These are phyloP conservation scores for Gymnarchus niloticus DNA, from an alignment of 2,113 vertebrate genomes.

Conservation along the genomic window DNA sequence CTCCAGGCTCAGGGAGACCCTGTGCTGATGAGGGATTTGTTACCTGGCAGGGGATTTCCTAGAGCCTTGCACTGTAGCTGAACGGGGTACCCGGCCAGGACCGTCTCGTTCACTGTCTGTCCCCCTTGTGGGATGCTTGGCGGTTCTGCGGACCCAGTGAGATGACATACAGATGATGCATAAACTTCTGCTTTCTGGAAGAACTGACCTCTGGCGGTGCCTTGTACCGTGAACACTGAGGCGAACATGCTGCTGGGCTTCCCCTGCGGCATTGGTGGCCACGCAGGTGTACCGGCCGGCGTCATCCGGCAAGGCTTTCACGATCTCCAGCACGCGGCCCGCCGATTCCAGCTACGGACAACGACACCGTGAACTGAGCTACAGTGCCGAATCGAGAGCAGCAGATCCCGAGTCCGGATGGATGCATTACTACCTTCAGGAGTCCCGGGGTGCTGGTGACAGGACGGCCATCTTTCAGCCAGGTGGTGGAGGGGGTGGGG, in stretches of 20 bases:
- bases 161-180: not conserved
- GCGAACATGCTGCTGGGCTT: constrained; percentile 74
- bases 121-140: constrained; percentile 74
- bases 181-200: not conserved
- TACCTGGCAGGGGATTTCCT: constrained; percentile 83
- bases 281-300: constrained; percentile 86
- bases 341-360: constrained; percentile 78
- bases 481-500: constrained; percentile 83
- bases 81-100: constrained; percentile 73
- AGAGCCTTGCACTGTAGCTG: constrained; percentile 79
- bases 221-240: constrained; percentile 85
- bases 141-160: constrained; percentile 67
- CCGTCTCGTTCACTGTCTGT: constrained; percentile 77
- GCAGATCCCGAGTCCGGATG: not conserved
- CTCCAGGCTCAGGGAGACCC: not conserved
- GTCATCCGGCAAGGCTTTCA: constrained; percentile 68
- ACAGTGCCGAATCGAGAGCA: constrained; percentile 37
- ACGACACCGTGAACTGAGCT: not conserved
- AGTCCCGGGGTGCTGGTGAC: constrained; percentile 76
- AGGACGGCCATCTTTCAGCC: constrained; percentile 87
- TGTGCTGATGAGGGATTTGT: not conserved
- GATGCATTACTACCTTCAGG: constrained; percentile 63
- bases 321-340: constrained; percentile 74
- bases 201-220: not conserved
- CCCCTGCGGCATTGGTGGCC: constrained; percentile 90